These are phyloP conservation scores for Tetranychus truncatus DNA, from an alignment of 2,888 invertebrate genomes.

Conservation along the genomic window DNA sequence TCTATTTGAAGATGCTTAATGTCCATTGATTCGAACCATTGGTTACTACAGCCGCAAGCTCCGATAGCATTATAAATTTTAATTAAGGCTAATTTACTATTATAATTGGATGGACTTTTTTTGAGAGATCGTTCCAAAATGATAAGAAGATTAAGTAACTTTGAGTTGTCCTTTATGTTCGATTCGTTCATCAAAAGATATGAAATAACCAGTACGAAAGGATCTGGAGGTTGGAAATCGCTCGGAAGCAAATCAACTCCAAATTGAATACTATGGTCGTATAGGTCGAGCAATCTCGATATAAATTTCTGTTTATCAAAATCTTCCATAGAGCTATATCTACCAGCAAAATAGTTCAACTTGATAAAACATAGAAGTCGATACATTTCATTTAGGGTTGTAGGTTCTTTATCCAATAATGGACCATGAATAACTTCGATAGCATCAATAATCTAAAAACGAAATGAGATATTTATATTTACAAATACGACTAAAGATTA, in stretches of 20 bases:
- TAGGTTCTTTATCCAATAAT: background rate
- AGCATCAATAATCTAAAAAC: background rate
- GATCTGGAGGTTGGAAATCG: conserved; percentile 43
- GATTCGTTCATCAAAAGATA: conserved; percentile 45
- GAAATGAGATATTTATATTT: background rate
- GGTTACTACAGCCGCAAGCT: conserved; percentile 52
- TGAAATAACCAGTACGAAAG: conserved; percentile 57
- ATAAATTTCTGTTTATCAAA: background rate
- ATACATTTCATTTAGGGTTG: conserved; percentile 1
- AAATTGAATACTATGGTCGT: conserved; percentile 5
- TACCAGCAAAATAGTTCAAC: background rate
- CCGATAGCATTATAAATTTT: conserved; percentile 60
- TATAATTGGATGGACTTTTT: conserved; percentile 68
- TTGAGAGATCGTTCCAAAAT: conserved; percentile 53
- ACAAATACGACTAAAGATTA: background rate
- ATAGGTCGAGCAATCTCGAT: background rate
- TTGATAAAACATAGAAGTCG: background rate
- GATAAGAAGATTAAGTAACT: conserved; percentile 37
- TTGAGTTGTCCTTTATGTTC: conserved; percentile 33
- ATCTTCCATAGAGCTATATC: background rate
- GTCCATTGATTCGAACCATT: conserved; percentile 57
- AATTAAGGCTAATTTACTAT: conserved; percentile 63
- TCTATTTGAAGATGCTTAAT: conserved; percentile 83
- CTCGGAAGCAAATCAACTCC: conserved; percentile 29
- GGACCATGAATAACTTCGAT: background rate